Evolutionary conservation across 2,797 vertebrate species (phyloP).

Genomic region (Cygnus olor): DNA sequence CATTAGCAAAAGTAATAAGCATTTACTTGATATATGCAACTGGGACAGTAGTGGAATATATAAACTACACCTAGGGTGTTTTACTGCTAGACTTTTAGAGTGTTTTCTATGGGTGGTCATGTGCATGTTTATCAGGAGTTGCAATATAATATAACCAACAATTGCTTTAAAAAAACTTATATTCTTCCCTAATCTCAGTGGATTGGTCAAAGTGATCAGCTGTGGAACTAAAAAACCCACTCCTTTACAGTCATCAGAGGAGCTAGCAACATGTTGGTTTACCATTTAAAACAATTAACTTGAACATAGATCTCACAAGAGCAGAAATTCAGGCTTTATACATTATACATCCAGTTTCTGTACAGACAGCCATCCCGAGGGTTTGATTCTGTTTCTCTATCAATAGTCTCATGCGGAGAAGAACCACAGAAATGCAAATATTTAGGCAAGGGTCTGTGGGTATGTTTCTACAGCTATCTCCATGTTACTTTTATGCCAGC

Average conservation of each 20-base stretch:
- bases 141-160: neutral
- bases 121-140: neutral
- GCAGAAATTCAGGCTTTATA: neutral
- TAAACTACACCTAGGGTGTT: neutral
- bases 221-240: neutral
- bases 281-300: constrained; percentile 31
- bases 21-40: neutral
- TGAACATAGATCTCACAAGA: neutral
- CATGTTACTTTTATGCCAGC: neutral
- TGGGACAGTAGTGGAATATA: neutral
- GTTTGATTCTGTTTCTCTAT: neutral
- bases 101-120: neutral
- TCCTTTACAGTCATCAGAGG: neutral
- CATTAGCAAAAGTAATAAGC: neutral
- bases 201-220: neutral
- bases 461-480: neutral
- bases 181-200: neutral
- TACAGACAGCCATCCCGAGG: neutral
- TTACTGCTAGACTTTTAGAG: neutral
- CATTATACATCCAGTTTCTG: neutral
- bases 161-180: neutral
- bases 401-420: neutral
- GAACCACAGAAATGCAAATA: neutral
- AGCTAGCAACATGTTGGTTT: neutral
- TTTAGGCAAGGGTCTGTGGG: neutral